Conservation (phyloP, 2,797 vertebrate genomes). For the Sebastes dallii region DNA sequence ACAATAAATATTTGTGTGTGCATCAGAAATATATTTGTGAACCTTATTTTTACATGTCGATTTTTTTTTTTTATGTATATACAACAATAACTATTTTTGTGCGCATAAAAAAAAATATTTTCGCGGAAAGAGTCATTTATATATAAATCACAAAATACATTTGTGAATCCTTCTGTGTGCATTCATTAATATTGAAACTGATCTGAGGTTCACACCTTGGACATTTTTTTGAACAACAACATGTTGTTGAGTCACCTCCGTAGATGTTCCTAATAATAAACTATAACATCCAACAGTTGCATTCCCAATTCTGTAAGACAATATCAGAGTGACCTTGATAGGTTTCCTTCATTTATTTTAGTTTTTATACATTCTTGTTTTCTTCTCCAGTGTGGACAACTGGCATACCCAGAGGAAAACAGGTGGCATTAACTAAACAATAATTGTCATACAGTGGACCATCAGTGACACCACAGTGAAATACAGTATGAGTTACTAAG, state of each 20-base stretch:
- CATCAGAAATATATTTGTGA: no score
- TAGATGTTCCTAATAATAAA: not conserved
- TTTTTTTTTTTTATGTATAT: no score
- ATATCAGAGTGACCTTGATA: constrained; percentile 4
- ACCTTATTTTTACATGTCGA: no score
- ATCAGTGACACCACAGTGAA: not conserved
- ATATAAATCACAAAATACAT: no score
- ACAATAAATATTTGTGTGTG: no score
- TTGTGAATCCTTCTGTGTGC: no score
- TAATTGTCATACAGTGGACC: not conserved
- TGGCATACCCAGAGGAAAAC: not conserved
- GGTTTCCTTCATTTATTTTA: not conserved
- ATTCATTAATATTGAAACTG: no score
- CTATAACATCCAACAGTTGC: not conserved
- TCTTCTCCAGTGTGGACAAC: not conserved
- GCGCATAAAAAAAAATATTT: no score
- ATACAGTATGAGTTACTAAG: not conserved
- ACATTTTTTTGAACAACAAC: no score
- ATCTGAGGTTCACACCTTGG: not conserved
- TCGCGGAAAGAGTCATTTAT: no score
- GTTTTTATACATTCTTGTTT: not conserved
- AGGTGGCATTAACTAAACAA: not conserved
- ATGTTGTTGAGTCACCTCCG: not conserved
- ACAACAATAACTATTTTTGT: no score
- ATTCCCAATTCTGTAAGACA: not conserved